Percentiles rank a stretch among this genome's conserved stretches.
Evolutionary conservation across 2,797 vertebrate genomes (phyloP).

Genomic region (Tauraco hartlaubi): DNA sequence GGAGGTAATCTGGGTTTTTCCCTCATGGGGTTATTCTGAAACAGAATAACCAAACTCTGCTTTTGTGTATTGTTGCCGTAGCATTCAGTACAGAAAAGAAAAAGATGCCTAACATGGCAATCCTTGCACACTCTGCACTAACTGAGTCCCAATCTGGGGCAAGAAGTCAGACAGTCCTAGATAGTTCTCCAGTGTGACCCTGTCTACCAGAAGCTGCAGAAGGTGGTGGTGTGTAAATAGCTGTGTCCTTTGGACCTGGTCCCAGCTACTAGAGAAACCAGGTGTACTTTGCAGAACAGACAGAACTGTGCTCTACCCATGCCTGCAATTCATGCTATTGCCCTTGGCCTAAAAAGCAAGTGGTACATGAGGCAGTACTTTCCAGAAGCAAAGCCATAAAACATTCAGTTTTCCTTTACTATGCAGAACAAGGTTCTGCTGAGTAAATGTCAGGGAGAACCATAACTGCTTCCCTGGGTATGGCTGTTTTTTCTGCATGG

Average conservation of each 20-base stretch:
- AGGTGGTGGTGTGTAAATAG: background rate
- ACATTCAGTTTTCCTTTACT: background rate
- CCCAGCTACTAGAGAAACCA: background rate
- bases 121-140: background rate
- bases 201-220: background rate
- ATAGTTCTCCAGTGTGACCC: background rate
- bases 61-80: background rate
- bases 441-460: background rate
- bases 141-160: background rate
- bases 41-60: background rate
- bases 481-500: background rate
- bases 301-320: background rate
- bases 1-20: background rate
- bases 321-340: background rate
- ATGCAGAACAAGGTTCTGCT: background rate
- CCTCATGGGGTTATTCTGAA: background rate
- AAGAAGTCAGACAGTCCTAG: background rate
- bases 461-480: background rate
- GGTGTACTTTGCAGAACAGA: background rate
- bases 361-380: background rate
- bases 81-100: background rate
- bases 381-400: background rate
- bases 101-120: accelerated
- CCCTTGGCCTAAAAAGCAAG: background rate
- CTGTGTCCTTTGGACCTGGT: background rate